These are phyloP conservation scores for Rissa tridactyla DNA, from an alignment of 2,113 vertebrate genomes.

Conservation along the genomic window DNA sequence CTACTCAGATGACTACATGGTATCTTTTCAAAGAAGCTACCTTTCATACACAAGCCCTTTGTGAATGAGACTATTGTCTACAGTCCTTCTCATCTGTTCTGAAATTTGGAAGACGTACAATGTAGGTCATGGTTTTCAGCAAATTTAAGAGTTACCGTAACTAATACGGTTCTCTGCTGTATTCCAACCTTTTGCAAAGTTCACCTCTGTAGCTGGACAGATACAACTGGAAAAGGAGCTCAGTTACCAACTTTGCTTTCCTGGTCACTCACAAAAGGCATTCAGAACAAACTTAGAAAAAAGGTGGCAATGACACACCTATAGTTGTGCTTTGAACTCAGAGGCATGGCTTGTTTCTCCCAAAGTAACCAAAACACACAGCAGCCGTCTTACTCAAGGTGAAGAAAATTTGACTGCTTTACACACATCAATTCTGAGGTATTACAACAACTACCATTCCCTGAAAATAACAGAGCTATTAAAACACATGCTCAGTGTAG, in stretches of 20 bases:
- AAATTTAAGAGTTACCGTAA: not conserved
- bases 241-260: not conserved
- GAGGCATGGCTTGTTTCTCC: not conserved
- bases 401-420: not conserved
- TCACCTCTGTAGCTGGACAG: not conserved
- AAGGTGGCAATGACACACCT: not conserved
- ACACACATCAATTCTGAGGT: not conserved
- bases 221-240: not conserved
- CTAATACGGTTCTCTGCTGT: not conserved
- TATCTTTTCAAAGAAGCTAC: not conserved
- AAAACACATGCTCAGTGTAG: not conserved
- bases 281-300: not conserved
- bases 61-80: constrained; percentile 18
- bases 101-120: constrained; percentile 17
- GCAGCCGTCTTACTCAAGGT: not conserved
- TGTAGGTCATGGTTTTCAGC: not conserved
- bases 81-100: not conserved
- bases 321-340: not conserved
- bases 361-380: not conserved
- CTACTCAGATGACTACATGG: not conserved
- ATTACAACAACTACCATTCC: not conserved
- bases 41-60: not conserved
- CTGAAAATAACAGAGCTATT: not conserved
- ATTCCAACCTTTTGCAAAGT: not conserved
- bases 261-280: not conserved